Conservation (phyloP, 2,797 vertebrate genomes). For the Lepilemur septentrionalis region DNA sequence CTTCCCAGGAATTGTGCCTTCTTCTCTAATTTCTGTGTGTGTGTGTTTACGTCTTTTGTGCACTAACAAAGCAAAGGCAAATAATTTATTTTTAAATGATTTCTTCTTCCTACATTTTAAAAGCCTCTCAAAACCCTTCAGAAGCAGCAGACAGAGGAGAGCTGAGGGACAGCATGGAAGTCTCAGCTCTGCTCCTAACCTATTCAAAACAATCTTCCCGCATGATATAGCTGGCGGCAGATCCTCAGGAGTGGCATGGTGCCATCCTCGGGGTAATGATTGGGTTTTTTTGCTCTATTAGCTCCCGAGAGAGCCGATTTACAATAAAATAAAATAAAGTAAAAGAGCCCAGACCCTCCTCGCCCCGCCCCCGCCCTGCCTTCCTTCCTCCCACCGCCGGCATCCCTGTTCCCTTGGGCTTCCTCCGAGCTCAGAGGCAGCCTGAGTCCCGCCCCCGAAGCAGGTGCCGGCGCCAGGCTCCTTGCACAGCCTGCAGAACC, state of each 20-base stretch:
- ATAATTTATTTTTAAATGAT: neutral
- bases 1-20: neutral
- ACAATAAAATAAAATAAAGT: neutral
- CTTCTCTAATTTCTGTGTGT: neutral
- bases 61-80: too few relatives aligned
- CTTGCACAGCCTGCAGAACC: neutral
- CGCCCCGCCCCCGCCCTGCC: neutral
- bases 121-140: neutral
- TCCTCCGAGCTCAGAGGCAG: neutral
- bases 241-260: neutral
- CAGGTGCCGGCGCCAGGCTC: neutral
- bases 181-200: neutral
- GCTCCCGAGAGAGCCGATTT: neutral
- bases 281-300: neutral
- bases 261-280: neutral
- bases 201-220: neutral
- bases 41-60: too few relatives aligned
- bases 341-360: neutral
- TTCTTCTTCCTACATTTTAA: neutral
- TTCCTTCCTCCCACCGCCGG: neutral
- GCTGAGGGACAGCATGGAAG: neutral
- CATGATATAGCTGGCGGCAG: neutral
- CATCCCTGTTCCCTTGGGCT: neutral
- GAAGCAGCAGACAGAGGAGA: neutral
- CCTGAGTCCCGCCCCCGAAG: too few relatives aligned